Conservation (phyloP, 2,113 vertebrate species). For the Elephas maximus region DNA sequence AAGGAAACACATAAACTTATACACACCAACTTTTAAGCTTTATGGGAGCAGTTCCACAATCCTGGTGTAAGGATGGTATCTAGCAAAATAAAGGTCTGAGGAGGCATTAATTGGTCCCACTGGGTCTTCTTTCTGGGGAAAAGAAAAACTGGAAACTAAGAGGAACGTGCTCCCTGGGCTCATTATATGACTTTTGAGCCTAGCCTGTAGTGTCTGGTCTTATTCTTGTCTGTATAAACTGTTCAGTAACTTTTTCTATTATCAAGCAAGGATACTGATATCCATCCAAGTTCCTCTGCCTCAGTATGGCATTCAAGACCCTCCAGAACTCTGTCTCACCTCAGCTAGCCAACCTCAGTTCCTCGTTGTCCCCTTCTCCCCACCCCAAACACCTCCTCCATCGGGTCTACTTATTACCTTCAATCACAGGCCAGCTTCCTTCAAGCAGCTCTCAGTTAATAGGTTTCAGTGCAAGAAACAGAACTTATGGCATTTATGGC, state of each 20-base stretch:
- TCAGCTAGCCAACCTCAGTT: neutral
- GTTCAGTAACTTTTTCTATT: slow-evolving; percentile 2
- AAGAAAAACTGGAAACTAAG: neutral
- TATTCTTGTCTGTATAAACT: slow-evolving; percentile 49
- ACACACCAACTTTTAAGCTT: slow-evolving; percentile 71
- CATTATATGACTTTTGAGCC: slow-evolving; percentile 25
- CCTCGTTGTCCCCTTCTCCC: neutral
- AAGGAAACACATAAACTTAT: slow-evolving; percentile 75
- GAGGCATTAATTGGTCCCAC: slow-evolving; percentile 52
- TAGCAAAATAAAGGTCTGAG: slow-evolving; percentile 46
- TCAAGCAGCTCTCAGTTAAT: neutral
- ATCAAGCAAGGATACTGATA: neutral
- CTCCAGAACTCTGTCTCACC: neutral
- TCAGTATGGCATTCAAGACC: neutral
- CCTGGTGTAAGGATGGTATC: slow-evolving; percentile 49
- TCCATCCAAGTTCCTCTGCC: neutral
- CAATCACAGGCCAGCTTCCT: neutral
- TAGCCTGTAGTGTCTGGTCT: neutral
- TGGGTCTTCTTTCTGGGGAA: slow-evolving; percentile 48
- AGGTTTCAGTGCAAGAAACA: neutral
- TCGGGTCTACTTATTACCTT: neutral
- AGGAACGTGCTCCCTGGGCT: neutral
- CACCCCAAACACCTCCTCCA: neutral
- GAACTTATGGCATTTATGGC: no score
- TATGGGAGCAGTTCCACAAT: slow-evolving; percentile 50